Evolutionary conservation across 2,113 vertebrate genomes (phyloP), one percentile per base, ranked within the genome.

Genomic region (Lophius piscatorius): DNA sequence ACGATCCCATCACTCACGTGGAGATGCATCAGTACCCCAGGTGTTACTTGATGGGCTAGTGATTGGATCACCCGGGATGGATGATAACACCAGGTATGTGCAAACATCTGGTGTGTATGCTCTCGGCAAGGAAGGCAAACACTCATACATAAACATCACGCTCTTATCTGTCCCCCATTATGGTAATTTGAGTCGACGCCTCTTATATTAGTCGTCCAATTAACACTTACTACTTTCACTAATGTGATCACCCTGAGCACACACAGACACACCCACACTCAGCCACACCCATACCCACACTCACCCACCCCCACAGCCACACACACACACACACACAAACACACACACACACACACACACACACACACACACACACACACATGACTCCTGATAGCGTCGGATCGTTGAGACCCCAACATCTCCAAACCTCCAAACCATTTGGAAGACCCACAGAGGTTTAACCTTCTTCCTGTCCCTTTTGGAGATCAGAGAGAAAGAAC

Each of bases 161-260:
- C 39, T 17, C 55, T 70, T 63, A 55, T 59, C 63, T 21, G 13
- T 26, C 17, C n/a, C 55, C 29, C 17, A n/a, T 70, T 62, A 76
- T 71, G 68, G 2, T 70, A 76, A 82, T 41, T 14, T 17, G 36
- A 0, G 0, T 20, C 28, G 52, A 64, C 67, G 68, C 58, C 50
- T 54, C 4, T 22, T 14, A 74, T 47, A 58, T 63, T 71, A 81
- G 67, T 17, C 72, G 59, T 57, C 46, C 74, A 66, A 62, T 82
- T 78, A 70, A 74, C 76, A 70, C 74, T 33, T 47, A 48, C 14
- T 28, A 38, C 64, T 72, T 69, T 73, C 56, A 74, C 78, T 85
- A 80, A 83, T 72, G 61, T 60, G 51, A 80, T 52, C 64, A 72
- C 36, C 4, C 16, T 42, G 21, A 71, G 6, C 34, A 23, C 51